Percentiles rank a stretch among this genome's conserved stretches.
Evolutionary conservation across 2,888 invertebrate species (phyloP).

Genomic region (Coleophora deauratella): DNA sequence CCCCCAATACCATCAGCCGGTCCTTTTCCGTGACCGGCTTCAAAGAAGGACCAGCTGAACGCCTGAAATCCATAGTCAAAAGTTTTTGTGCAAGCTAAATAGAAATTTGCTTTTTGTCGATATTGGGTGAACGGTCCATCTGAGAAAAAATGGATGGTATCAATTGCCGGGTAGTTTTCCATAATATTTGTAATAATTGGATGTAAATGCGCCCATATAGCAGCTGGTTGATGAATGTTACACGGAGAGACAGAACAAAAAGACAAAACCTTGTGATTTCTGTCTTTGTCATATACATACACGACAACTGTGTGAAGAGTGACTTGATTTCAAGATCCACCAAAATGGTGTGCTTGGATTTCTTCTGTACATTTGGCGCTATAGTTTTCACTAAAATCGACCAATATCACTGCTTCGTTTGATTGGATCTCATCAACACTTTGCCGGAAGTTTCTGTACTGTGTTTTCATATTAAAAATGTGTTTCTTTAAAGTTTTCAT

Average conservation of each 20-base stretch:
- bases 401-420: constrained; percentile 12
- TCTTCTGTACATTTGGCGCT: constrained; percentile 17
- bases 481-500: constrained; percentile 13
- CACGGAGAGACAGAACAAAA: constrained; percentile 30
- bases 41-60: constrained; percentile 10
- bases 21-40: constrained; percentile 16
- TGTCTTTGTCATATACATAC: constrained; percentile 17
- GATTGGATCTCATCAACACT: constrained; percentile 7
- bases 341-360: constrained; percentile 36
- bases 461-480: constrained; percentile 14
- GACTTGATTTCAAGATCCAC: constrained; percentile 29
- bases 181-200: constrained; percentile 19
- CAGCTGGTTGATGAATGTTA: constrained; percentile 31
- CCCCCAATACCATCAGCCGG: constrained; percentile 16
- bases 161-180: constrained; percentile 9
- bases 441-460: constrained; percentile 10
- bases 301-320: constrained; percentile 36
- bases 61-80: constrained; percentile 13
- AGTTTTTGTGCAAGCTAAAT: constrained; percentile 18
- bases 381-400: constrained; percentile 37
- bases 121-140: constrained; percentile 30
- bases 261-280: constrained; percentile 9
- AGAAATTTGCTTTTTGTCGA: constrained; percentile 29
- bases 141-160: constrained; percentile 28
- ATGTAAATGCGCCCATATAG: constrained; percentile 39